Conservation (phyloP, 2,888 invertebrate species). For the Agriopis marginaria region DNA sequence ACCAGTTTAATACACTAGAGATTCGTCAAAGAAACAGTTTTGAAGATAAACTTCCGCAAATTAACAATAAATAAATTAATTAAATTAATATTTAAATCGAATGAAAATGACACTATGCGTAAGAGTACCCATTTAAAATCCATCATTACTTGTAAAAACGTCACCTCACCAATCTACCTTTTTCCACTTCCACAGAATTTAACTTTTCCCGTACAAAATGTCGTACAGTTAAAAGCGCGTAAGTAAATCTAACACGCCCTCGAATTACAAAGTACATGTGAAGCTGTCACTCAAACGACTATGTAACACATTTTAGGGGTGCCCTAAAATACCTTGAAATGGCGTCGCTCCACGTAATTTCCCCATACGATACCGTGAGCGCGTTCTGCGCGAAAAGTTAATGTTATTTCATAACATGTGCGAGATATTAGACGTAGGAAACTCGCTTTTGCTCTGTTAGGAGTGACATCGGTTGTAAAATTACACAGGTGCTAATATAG, state of each 20-base stretch:
- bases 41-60: too few relatives aligned
- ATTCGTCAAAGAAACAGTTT: too few relatives aligned
- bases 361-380: conserved; percentile 53
- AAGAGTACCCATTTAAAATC: not conserved
- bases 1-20: too few relatives aligned
- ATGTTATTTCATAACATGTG: conserved; percentile 50
- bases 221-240: conserved; percentile 9
- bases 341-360: conserved; percentile 63
- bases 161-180: too few relatives aligned
- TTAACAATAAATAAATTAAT: too few relatives aligned
- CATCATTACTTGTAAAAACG: not conserved
- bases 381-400: conserved; percentile 51
- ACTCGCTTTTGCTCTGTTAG: conserved; percentile 16
- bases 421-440: conserved; percentile 41
- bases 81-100: too few relatives aligned
- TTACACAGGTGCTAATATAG: not conserved
- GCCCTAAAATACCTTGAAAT: conserved; percentile 66
- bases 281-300: conserved; percentile 63
- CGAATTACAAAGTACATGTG: conserved; percentile 61
- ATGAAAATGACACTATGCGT: too few relatives aligned
- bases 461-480: conserved; percentile 5
- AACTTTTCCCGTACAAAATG: conserved; percentile 11
- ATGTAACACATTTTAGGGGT: conserved; percentile 61
- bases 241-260: conserved; percentile 38
- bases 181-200: conserved; percentile 3